Evolutionary conservation across 2,888 invertebrate genomes (phyloP), one percentile per base, ranked within the genome.

Genomic region (Cephus spinipes): DNA sequence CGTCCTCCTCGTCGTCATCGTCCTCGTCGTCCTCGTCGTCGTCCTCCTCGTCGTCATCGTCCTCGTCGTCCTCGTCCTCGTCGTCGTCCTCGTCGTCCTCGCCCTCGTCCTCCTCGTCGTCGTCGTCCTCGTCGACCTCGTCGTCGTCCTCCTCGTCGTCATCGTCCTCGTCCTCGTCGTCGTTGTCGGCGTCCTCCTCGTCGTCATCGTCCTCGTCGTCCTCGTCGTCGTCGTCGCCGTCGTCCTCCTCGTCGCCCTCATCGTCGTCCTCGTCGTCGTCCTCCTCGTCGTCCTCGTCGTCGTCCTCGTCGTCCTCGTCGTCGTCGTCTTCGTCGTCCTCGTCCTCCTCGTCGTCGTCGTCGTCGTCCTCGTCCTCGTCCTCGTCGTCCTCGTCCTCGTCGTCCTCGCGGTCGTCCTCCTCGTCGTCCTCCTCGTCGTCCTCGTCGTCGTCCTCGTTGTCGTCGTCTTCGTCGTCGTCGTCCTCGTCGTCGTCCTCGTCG

Each of bases 231-330:
- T 68, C 23, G n/a, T n/a, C n/a, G n/a, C n/a, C n/a, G n/a, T n/a
- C n/a, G n/a, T n/a, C n/a, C n/a, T n/a, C n/a, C n/a, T n/a, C n/a
- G n/a, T n/a, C n/a, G n/a, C n/a, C n/a, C n/a, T n/a, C n/a, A n/a
- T n/a, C n/a, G n/a, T n/a, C 68, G 68, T 68, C 68, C 68, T 68
- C 68, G 68, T 68, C 68, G 12, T 68, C 68, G 68, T 68, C 68
- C 12, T 68, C 68, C 68, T 68, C 68, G 68, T 68, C 68, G 12
- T 68, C 68, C 12, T 68, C 68, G 68, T 68, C 68, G 12, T 68
- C 68, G 68, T 68, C 68, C 68, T 68, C 68, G 68, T 68, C 68
- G 68, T 68, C 68, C 68, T 68, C 68, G 68, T 68, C n/a, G n/a
- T n/a, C n/a, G n/a, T n/a, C n/a, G n/a, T n/a, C n/a, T n/a, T n/a